A percentile compares a stretch with the other conserved stretches of the same genome.
phyloP scores from a whole-genome alignment of 1,140 invertebrate genomes.

The Protaetia brevitarsis region DNA sequence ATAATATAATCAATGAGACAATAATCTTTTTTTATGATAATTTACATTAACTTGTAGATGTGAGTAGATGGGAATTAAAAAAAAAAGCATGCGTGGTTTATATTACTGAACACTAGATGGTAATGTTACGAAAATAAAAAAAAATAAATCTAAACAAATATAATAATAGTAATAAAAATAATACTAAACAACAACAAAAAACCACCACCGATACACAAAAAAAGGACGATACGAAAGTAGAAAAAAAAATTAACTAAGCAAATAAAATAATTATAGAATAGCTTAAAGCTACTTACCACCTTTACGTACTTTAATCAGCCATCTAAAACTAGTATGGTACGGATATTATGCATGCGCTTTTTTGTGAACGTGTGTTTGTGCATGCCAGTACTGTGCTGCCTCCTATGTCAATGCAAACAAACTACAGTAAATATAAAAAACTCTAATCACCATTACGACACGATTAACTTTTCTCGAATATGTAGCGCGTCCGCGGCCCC shows the following conservation, averaged over 20 bases:
- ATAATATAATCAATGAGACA: neutral
- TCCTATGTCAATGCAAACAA: conserved; percentile 46
- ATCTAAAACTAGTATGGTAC: conserved; percentile 47
- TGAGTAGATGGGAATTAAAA: neutral
- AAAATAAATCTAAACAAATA: neutral
- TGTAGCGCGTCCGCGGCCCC: neutral
- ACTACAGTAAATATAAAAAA: conserved; percentile 42
- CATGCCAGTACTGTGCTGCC: conserved; percentile 45
- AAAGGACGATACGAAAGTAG: conserved; percentile 28
- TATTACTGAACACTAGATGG: too few species aligned
- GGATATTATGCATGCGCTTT: conserved; percentile 45
- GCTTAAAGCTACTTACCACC: conserved; percentile 46
- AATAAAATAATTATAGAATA: conserved; percentile 37
- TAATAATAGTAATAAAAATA: conserved; percentile 22
- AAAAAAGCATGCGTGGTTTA: too few species aligned
- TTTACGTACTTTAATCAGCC: conserved; percentile 35
- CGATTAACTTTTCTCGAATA: conserved; percentile 29
- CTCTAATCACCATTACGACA: conserved; percentile 32
- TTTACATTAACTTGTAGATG: too few species aligned
- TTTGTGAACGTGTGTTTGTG: conserved; percentile 43
- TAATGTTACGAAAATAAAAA: conserved; percentile 7
- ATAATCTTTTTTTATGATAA: neutral
- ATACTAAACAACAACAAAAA: conserved; percentile 12
- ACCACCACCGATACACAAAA: conserved; percentile 35
- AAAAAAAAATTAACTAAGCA: conserved; percentile 30